Evolutionary conservation across 1,140 invertebrate genomes (phyloP), one percentile per base, ranked within the genome.

Genomic region (Laupala kohalensis): DNA sequence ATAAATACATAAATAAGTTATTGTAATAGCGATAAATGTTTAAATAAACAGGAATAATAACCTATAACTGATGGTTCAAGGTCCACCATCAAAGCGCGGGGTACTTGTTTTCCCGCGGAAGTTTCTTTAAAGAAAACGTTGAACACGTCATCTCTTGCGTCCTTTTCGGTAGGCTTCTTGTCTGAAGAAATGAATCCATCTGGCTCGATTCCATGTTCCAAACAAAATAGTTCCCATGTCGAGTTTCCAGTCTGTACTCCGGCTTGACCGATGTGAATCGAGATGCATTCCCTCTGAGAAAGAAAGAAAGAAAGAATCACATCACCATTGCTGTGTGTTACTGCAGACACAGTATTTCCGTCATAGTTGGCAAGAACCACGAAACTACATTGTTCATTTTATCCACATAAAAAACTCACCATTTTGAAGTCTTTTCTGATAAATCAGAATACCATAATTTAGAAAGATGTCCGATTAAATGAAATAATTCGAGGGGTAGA

Each of bases 221-320:
- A 80, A 79, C 93, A 95, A 83, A 94, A 95, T 69, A 95, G 83
- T 79, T 95, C 93, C 88, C 88, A 90, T 78, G 88, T 89, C 69
- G 90, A 90, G 79, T 93, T 94, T 74, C 92, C 93, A 78, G 95
- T 93, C 82, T 95, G 93, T 4, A 93, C 91, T 66, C 93, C 93
- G 73, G 93, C 92, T 82, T 95, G 93, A 66, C 93, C 93, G 76
- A 95, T 87, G 81, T 94, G 92, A 73, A 94, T 86, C 76, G 90
- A 92, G 77, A 94, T 91, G 78, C 90, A 92, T 86, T 95, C 93
- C 82, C 88, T 86, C 88, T 89, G 79, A 15, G 19, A 53, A 0
- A 53, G 19, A 13, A 53, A 53, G n/a, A n/a, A n/a, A n/a, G n/a
- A n/a, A n/a, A n/a, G n/a, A n/a, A n/a, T n/a, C n/a, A n/a, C n/a